phyloP scores from a whole-genome alignment of 2,888 invertebrate genomes.

The Lasioglossum calceatum region DNA sequence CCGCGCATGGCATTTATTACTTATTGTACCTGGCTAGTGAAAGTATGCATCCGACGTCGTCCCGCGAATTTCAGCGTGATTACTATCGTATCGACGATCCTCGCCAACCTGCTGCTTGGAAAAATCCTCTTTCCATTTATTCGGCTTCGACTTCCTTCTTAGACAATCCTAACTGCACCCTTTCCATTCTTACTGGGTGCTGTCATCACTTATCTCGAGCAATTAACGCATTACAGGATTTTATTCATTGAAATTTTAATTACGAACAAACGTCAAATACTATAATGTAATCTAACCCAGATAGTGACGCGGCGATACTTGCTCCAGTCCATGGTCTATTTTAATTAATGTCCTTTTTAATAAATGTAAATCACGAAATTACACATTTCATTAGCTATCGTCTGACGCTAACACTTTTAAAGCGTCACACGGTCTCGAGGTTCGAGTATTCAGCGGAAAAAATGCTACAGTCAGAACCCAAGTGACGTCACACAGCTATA shows the following conservation, averaged over 20 bases:
- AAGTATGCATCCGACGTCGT: conserved; percentile 34
- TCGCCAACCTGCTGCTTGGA: not conserved
- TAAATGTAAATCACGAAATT: too few relatives aligned
- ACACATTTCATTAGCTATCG: too few relatives aligned
- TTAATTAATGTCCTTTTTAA: too few relatives aligned
- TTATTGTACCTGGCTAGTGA: conserved; percentile 53
- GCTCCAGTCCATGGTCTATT: too few relatives aligned
- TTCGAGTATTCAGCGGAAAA: not conserved
- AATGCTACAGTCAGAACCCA: too few relatives aligned
- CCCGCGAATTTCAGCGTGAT: conserved; percentile 49
- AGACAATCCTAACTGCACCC: not conserved
- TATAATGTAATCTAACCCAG: not conserved
- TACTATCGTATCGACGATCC: conserved; percentile 31
- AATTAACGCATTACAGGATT: not conserved
- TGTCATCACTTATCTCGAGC: not conserved
- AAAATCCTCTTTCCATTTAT: conserved; percentile 11
- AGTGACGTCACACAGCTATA: too few relatives aligned
- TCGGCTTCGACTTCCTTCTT: not conserved
- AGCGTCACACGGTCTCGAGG: not conserved
- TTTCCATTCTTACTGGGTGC: not conserved
- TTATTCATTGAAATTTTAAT: not conserved
- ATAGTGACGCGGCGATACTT: too few relatives aligned
- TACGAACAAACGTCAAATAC: not conserved
- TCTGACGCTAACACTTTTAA: too few relatives aligned
- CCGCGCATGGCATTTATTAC: conserved; percentile 62